These are phyloP conservation scores for Ciconia nigra DNA, from an alignment of 2,797 vertebrate species.

Conservation along the genomic window DNA sequence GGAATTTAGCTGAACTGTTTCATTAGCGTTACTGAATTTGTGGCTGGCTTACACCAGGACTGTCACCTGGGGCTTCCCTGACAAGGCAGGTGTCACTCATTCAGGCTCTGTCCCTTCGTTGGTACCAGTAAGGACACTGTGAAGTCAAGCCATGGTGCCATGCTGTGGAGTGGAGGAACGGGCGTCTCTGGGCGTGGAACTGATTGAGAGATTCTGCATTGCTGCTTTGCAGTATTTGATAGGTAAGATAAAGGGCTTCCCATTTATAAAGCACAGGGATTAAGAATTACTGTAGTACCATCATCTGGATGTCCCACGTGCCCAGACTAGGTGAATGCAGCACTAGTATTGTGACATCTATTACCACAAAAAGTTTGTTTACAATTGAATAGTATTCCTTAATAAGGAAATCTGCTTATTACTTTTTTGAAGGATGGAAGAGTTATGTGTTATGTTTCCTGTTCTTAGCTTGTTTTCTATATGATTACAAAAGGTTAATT, in stretches of 20 bases:
- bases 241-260: neutral
- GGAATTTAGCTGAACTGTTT: neutral
- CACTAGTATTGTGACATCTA: neutral
- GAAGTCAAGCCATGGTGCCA: neutral
- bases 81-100: neutral
- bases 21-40: neutral
- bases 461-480: neutral
- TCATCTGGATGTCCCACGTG: neutral
- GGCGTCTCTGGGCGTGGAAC: fast-evolving
- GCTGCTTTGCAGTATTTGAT: neutral
- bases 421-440: neutral
- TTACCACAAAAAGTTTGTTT: neutral
- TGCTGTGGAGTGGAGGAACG: neutral
- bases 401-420: neutral
- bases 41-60: neutral
- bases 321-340: neutral
- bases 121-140: neutral
- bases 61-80: neutral
- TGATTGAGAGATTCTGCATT: neutral
- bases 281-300: neutral
- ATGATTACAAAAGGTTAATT: neutral
- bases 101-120: neutral
- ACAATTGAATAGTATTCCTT: neutral
- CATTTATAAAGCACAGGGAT: neutral
- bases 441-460: neutral